phyloP scores from a whole-genome alignment of 2,888 invertebrate genomes.

The Unio pictorum region DNA sequence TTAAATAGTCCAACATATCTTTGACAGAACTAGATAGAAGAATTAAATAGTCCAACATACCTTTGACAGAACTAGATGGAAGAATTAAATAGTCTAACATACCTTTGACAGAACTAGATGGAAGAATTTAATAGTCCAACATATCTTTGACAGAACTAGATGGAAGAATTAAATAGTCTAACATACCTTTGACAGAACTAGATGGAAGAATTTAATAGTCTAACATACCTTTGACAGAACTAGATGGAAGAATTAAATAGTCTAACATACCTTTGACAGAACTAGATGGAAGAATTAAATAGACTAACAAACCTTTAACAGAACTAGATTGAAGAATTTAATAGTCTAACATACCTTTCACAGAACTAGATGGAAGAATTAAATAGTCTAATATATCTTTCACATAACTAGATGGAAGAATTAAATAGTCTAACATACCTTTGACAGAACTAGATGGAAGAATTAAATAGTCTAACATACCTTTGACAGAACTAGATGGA shows the following conservation, averaged over 20 bases:
- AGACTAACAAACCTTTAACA: slow-evolving; percentile 16
- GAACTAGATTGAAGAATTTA: slow-evolving; percentile 30
- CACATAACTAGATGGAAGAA: slow-evolving; percentile 25
- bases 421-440: slow-evolving; percentile 8
- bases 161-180: slow-evolving; percentile 15
- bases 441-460: slow-evolving; percentile 35
- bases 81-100: slow-evolving; percentile 5
- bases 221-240: slow-evolving; percentile 26
- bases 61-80: slow-evolving; percentile 36
- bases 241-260: slow-evolving; percentile 21
- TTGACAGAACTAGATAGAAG: slow-evolving; percentile 37
- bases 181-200: slow-evolving; percentile 26
- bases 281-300: slow-evolving; percentile 25
- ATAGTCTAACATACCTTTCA: slow-evolving; percentile 13
- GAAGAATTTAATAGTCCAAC: slow-evolving; percentile 6
- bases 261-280: slow-evolving; percentile 22
- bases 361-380: slow-evolving; percentile 31
- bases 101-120: slow-evolving; percentile 37
- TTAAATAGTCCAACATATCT: slow-evolving; percentile 6
- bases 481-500: slow-evolving; percentile 36
- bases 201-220: slow-evolving; percentile 20
- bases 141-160: slow-evolving; percentile 31
- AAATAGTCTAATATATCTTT: slow-evolving; percentile 11
- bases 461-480: background rate
- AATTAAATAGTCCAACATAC: background rate